Base-by-base conservation (phyloP, 2,797 vertebrate species). In the Anableps anableps region DNA sequence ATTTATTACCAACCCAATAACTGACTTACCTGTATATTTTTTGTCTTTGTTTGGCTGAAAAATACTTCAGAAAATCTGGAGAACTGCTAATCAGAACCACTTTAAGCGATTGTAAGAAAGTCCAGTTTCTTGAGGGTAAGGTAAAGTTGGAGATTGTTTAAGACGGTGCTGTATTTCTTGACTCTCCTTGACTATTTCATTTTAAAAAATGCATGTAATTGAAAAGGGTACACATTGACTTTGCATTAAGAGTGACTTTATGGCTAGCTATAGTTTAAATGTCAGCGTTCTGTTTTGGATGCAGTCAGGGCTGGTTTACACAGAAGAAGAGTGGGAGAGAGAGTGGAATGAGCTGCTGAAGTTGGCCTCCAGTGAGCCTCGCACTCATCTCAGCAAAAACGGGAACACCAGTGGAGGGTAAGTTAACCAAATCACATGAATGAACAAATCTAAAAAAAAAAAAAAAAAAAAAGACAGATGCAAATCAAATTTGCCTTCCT, bases 261-360 rank as follows among this genome's bases (percentile, higher is more conserved):
- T 47, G 26, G 16, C n/a, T 3, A 29, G 87, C 41, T 75, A 77
- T 58, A 81, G 38, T 90, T 85, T 79, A 21, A 23, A 47, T 85
- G 13, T 80, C 21, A 77, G 51, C 79, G 21, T 36, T 43, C 47
- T 80, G 31, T 86, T 21, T 36, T 88, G 3, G 36, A 66, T 91
- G 81, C 91, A 99, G 98, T 99, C 98, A 58, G 98, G 98, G 50
- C 91, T 99, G 94, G 97, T 99, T 89, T 99, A 99, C 90, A 99
- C 98, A 0, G 98, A 99, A 88, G 97, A 99, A 78, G 98, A 99
- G 80, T 99, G 98, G 98, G 98, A 99, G 88, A 95, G 96, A 14
- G 98, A 99, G 89, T 99, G 98, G 98, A 98, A 96, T 0, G 98
- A 99, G 91, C 95, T 99, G 90, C 95, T 99, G 62, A 99, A 99